phyloP scores from a whole-genome alignment of 2,113 vertebrate genomes.

The Rhea americana region DNA sequence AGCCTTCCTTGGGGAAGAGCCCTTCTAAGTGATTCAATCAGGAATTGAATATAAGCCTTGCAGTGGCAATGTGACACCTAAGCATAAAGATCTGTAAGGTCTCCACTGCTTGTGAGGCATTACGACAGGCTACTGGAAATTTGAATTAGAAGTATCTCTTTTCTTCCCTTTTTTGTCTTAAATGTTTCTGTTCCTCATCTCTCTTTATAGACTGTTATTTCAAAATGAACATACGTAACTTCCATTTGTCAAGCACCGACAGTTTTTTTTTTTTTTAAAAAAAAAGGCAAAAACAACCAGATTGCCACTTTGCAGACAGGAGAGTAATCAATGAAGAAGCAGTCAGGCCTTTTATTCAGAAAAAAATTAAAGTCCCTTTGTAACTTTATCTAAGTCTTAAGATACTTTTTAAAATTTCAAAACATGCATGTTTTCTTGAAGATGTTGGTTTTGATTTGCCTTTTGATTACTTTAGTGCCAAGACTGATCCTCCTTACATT shows the following conservation, averaged over 20 bases:
- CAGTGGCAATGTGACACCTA: background rate
- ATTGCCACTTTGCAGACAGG: background rate
- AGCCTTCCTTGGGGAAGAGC: background rate
- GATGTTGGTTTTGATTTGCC: background rate
- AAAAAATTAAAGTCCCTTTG: background rate
- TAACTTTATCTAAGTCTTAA: background rate
- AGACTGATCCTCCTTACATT: background rate
- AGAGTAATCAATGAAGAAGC: background rate
- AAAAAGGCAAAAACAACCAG: background rate
- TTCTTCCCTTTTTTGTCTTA: background rate
- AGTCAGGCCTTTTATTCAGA: background rate
- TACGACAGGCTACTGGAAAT: background rate
- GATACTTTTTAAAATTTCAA: background rate
- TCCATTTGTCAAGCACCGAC: background rate
- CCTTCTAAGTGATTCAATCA: background rate
- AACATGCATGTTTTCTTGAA: background rate
- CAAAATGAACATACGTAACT: fast-evolving
- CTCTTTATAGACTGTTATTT: background rate
- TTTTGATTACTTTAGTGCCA: background rate
- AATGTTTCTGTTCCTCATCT: background rate
- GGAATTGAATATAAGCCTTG: background rate
- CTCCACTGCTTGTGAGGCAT: background rate
- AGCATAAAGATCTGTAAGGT: background rate
- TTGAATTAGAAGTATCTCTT: background rate
- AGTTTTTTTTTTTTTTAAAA: background rate